Percentiles rank a stretch among this genome's conserved stretches.
These are phyloP conservation scores for Aporophyla nigra DNA, from an alignment of 2,888 invertebrate species.

Conservation along the genomic window DNA sequence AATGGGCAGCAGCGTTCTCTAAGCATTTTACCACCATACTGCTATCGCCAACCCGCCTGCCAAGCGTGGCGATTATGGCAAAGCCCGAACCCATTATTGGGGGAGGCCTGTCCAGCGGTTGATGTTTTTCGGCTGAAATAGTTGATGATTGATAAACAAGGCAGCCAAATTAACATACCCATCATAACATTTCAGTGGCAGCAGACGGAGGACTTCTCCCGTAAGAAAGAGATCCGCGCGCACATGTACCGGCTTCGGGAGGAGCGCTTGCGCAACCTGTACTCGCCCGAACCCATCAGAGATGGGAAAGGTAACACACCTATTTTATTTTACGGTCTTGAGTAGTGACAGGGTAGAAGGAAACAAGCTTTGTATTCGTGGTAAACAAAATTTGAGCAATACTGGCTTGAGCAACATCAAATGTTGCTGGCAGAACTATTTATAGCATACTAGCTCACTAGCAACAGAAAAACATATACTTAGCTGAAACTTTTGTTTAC, in stretches of 20 bases:
- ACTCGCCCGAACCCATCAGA: slow-evolving; percentile 89
- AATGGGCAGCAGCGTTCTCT: no score
- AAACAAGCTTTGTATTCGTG: background rate
- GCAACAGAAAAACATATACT: no score
- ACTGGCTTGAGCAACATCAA: background rate
- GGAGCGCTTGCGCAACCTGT: slow-evolving; percentile 94
- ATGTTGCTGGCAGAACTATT: background rate
- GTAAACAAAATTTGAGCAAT: background rate
- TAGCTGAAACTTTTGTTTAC: slow-evolving; percentile 1
- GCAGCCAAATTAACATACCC: slow-evolving; percentile 45
- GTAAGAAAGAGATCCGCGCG: slow-evolving; percentile 96
- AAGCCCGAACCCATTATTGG: no score
- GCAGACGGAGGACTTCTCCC: slow-evolving; percentile 96
- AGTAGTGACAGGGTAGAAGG: slow-evolving; percentile 12
- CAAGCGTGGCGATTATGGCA: no score
- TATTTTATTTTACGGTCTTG: background rate
- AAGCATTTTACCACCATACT: no score
- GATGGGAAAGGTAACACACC: slow-evolving; percentile 83
- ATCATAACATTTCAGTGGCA: slow-evolving; percentile 92
- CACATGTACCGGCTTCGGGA: slow-evolving; percentile 96
- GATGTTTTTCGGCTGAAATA: no score
- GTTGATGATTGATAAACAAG: background rate
- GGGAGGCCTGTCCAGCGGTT: no score
- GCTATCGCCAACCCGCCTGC: no score
- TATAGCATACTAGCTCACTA: background rate